These are phyloP conservation scores for Hemitrygon akajei DNA, from an alignment of 2,797 vertebrate species.

Conservation along the genomic window DNA sequence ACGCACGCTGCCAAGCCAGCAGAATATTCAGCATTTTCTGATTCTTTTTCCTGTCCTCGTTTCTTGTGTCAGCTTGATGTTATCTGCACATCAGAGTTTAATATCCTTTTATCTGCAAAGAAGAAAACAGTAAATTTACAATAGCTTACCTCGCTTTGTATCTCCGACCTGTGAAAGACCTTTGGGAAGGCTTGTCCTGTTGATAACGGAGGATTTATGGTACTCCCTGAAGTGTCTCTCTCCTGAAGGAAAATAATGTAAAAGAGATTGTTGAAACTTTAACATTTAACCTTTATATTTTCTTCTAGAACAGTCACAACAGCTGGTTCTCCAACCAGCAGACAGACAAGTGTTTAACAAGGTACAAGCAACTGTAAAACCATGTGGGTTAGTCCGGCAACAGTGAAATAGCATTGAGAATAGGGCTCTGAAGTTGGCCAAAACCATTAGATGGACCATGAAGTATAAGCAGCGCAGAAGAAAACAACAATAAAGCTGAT, in stretches of 20 bases:
- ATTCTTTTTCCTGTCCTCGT: not conserved
- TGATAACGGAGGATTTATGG: conserved; percentile 69
- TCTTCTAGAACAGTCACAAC: not conserved
- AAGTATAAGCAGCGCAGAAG: not conserved
- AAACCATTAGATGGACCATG: not conserved
- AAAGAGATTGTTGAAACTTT: not conserved
- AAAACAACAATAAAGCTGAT: not conserved
- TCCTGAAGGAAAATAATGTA: conserved; percentile 62
- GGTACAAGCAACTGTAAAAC: not conserved
- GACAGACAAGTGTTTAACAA: not conserved
- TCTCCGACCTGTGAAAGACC: conserved; percentile 73
- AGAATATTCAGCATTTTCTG: too few relatives aligned
- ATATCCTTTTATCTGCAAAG: not conserved
- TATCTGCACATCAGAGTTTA: not conserved
- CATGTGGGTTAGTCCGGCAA: not conserved
- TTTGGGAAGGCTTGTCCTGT: conserved; percentile 78
- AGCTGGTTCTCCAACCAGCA: not conserved
- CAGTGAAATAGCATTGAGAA: not conserved
- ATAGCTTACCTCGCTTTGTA: conserved; percentile 55
- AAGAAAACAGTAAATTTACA: not conserved
- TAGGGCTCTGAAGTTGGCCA: not conserved
- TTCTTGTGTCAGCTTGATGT: not conserved
- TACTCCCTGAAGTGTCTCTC: conserved; percentile 70
- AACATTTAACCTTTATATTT: not conserved
- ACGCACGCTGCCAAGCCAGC: too few relatives aligned